Percentiles rank a stretch among this genome's conserved stretches.
These are phyloP conservation scores for Pocillopora meandrina DNA, from an alignment of 92 coral and sea anemone genomes.

Conservation along the genomic window DNA sequence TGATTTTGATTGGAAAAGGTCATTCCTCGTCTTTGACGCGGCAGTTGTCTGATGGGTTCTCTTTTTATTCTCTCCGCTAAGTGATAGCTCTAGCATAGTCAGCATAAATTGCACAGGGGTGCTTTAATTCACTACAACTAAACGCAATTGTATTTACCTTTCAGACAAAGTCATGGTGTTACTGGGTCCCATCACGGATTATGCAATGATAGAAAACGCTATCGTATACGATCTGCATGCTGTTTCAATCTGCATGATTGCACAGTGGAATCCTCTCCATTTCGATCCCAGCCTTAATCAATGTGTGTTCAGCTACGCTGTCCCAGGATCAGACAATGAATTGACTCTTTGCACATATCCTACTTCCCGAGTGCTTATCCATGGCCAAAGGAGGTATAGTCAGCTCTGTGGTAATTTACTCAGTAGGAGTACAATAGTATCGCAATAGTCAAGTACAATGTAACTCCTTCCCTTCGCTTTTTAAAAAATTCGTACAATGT, in stretches of 20 bases:
- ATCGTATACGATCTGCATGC: background rate
- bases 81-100: no score
- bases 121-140: no score
- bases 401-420: no score
- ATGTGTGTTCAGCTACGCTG: background rate
- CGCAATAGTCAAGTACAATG: no score
- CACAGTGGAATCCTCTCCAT: background rate
- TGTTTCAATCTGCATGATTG: background rate
- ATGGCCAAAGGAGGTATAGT: background rate
- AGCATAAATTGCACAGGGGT: no score
- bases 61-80: no score
- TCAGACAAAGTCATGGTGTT: background rate
- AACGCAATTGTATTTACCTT: background rate
- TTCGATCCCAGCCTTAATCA: background rate
- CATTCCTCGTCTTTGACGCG: no score
- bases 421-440: no score
- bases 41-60: no score
- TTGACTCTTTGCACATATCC: background rate
- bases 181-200: background rate
- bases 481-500: no score
- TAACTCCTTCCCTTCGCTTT: no score
- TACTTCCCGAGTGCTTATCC: background rate
- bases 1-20: no score
- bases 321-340: background rate
- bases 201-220: background rate